These are phyloP conservation scores for Rhagium mordax DNA, from an alignment of 2,888 invertebrate species.

Conservation along the genomic window DNA sequence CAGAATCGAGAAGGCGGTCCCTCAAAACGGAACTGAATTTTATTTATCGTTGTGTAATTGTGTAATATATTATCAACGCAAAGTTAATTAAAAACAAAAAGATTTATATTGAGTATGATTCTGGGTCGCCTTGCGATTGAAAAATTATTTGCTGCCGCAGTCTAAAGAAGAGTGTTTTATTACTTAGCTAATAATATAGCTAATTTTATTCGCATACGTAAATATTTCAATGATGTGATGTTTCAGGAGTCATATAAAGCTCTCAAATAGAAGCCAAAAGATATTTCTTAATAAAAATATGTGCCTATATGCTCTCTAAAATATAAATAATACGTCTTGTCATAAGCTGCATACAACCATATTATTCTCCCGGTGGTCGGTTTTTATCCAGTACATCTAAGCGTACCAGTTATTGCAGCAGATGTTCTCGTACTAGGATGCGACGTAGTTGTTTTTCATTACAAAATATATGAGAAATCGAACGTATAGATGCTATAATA, in stretches of 20 bases:
- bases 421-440: slow-evolving; percentile 20
- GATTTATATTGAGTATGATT: not conserved
- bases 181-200: too few relatives aligned
- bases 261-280: too few relatives aligned
- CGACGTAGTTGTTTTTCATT: slow-evolving; percentile 8
- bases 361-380: slow-evolving; percentile 15
- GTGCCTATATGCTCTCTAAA: too few relatives aligned
- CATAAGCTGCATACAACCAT: not conserved
- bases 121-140: not conserved
- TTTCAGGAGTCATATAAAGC: too few relatives aligned
- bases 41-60: not conserved
- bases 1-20: not conserved
- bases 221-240: too few relatives aligned
- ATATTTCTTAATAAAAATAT: too few relatives aligned
- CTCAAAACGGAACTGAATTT: slow-evolving; percentile 19
- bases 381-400: slow-evolving; percentile 17
- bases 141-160: not conserved
- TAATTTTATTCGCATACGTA: too few relatives aligned
- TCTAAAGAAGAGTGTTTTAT: too few relatives aligned
- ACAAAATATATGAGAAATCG: slow-evolving; percentile 21
- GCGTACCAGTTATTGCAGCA: slow-evolving; percentile 24
- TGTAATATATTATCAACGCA: not conserved
- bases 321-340: too few relatives aligned
- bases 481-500: slow-evolving; percentile 24
- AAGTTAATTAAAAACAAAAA: slow-evolving; percentile 13